Conservation (phyloP, 2,888 invertebrate species). For the Drosophila mayaguana region DNA sequence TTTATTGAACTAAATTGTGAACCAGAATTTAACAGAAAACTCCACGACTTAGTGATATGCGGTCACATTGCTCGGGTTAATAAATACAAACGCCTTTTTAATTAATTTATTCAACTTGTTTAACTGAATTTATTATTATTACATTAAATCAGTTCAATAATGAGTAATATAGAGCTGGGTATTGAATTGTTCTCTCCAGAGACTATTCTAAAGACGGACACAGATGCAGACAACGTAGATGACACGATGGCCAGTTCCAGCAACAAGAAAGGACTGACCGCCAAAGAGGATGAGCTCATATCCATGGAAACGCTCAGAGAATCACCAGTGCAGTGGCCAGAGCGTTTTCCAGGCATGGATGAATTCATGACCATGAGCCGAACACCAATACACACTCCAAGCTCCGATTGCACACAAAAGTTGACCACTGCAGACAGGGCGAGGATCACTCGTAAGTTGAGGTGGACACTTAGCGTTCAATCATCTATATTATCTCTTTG, state of each 20-base stretch:
- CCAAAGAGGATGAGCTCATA: constrained; percentile 89
- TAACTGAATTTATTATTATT: constrained; percentile 14
- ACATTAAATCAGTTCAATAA: constrained; percentile 14
- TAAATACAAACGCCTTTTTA: constrained; percentile 50
- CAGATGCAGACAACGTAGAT: constrained; percentile 15
- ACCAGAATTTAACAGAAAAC: constrained; percentile 38
- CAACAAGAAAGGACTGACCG: constrained; percentile 25
- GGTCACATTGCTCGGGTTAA: constrained; percentile 41
- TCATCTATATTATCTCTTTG: neutral
- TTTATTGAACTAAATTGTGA: constrained; percentile 3
- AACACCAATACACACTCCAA: constrained; percentile 85
- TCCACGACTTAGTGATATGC: constrained; percentile 30
- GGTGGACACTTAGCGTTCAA: too few species aligned
- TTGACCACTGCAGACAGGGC: constrained; percentile 91
- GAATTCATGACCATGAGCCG: constrained; percentile 92
- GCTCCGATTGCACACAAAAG: constrained; percentile 89
- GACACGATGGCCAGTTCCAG: constrained; percentile 3
- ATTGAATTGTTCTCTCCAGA: constrained; percentile 54
- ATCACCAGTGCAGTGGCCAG: constrained; percentile 98
- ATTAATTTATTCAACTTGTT: constrained; percentile 24
- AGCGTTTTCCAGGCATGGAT: constrained; percentile 96
- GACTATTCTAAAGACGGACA: constrained; percentile 55
- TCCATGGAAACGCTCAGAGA: constrained; percentile 96
- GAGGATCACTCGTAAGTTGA: constrained; percentile 91
- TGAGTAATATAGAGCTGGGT: constrained; percentile 45